phyloP scores from a whole-genome alignment of 2,797 vertebrate genomes.

The Sciurus vulgaris region DNA sequence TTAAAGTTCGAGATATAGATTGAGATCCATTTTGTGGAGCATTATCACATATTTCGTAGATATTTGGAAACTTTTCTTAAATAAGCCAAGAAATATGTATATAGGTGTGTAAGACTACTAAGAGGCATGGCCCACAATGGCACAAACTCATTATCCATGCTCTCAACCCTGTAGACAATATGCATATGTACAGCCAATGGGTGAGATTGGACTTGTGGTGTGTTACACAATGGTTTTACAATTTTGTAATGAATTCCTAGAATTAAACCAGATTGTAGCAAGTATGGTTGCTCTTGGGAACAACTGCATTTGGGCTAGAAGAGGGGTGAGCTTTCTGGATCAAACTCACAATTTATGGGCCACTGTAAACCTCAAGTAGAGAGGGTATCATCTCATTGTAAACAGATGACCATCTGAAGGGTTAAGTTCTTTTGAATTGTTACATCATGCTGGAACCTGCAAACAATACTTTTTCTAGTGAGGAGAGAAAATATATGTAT shows the following conservation, averaged over 20 bases:
- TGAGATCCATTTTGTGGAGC: conserved; percentile 80
- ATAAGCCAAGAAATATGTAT: conserved; percentile 64
- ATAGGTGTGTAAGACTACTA: conserved; percentile 80
- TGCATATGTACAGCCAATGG: background rate
- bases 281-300: conserved; percentile 33
- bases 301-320: conserved; percentile 39
- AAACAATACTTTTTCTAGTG: conserved; percentile 85
- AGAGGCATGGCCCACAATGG: conserved; percentile 64
- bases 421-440: conserved; percentile 85
- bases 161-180: conserved; percentile 4
- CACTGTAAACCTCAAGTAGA: conserved; percentile 37
- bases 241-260: conserved; percentile 79
- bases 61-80: background rate
- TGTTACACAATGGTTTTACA: conserved; percentile 71
- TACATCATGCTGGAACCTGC: conserved; percentile 85
- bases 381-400: conserved; percentile 56
- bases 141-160: conserved; percentile 9
- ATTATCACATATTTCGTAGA: conserved; percentile 28
- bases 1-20: conserved; percentile 94
- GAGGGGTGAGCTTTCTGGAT: background rate
- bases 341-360: background rate
- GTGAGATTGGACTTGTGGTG: background rate
- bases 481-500: conserved; percentile 89
- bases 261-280: conserved; percentile 66
- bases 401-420: conserved; percentile 65